A percentile compares a stretch with the other conserved stretches of the same genome.
Evolutionary conservation across 2,797 vertebrate genomes (phyloP).

Genomic region (Halcyon smyrnensis): DNA sequence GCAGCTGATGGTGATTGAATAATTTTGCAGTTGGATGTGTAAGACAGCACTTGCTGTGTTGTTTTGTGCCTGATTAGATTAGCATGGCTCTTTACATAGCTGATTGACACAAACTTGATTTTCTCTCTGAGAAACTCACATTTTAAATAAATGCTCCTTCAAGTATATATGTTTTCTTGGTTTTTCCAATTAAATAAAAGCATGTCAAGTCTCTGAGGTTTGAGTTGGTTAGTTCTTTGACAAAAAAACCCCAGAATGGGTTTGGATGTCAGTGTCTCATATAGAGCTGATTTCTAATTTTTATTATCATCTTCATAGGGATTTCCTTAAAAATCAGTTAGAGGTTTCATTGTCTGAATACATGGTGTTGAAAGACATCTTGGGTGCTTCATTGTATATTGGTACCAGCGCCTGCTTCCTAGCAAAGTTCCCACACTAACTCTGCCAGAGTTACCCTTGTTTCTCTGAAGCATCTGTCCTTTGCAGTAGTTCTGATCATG

Average conservation of each 20-base stretch:
- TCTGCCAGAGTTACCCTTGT: neutral
- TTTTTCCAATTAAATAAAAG: neutral
- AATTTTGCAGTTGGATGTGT: constrained; percentile 25
- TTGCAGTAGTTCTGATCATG: neutral
- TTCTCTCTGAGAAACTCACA: neutral
- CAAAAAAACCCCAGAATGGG: neutral
- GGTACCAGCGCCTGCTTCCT: neutral
- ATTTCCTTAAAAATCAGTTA: neutral
- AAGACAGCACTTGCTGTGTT: neutral
- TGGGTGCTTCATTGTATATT: neutral
- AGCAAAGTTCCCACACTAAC: neutral
- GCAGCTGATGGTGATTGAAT: neutral
- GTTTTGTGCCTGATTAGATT: constrained; percentile 8
- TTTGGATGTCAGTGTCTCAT: neutral
- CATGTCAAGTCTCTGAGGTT: neutral
- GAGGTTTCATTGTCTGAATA: neutral
- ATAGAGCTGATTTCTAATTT: neutral
- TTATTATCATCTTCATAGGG: neutral
- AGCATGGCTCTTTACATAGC: neutral
- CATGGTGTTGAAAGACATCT: neutral
- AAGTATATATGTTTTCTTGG: neutral
- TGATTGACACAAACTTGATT: neutral
- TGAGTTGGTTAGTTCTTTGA: neutral
- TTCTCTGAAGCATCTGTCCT: neutral
- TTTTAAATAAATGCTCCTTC: neutral